A percentile compares a stretch with the other conserved stretches of the same genome.
phyloP scores from a whole-genome alignment of 2,888 invertebrate species.

The Synergus laeviventris region DNA sequence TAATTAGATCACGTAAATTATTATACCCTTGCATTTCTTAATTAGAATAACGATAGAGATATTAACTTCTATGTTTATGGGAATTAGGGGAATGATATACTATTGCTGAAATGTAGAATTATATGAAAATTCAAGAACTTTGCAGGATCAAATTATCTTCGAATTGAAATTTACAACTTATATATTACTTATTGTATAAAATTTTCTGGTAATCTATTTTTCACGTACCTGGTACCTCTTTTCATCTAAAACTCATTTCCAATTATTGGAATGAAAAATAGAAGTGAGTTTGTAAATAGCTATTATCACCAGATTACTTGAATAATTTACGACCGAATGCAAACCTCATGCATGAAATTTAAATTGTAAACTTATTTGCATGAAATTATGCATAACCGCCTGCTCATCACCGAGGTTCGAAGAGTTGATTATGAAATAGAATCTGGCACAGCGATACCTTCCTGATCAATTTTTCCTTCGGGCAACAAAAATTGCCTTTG shows the following conservation, averaged over 20 bases:
- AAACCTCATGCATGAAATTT: constrained; percentile 33
- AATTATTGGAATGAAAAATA: constrained; percentile 57
- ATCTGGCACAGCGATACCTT: constrained; percentile 39
- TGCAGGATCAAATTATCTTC: too few relatives aligned
- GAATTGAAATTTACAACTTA: too few relatives aligned
- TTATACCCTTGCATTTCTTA: not conserved
- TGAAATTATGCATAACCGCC: constrained; percentile 52
- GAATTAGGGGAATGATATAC: not conserved
- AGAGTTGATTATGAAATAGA: constrained; percentile 30
- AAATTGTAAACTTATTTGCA: constrained; percentile 49
- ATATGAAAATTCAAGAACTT: too few relatives aligned
- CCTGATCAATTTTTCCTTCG: not conserved
- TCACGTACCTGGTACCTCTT: not conserved
- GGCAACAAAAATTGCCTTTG: not conserved
- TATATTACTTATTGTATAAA: too few relatives aligned
- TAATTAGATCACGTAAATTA: not conserved
- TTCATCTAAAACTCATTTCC: constrained; percentile 49
- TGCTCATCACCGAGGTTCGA: constrained; percentile 11
- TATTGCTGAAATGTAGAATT: not conserved
- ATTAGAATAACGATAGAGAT: not conserved
- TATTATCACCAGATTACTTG: constrained; percentile 47
- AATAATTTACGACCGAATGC: constrained; percentile 52
- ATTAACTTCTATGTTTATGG: not conserved
- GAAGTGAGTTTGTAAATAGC: constrained; percentile 50
- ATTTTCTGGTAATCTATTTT: too few relatives aligned